Conservation (phyloP, 2,113 vertebrate genomes). For the Climacteris rufus region DNA sequence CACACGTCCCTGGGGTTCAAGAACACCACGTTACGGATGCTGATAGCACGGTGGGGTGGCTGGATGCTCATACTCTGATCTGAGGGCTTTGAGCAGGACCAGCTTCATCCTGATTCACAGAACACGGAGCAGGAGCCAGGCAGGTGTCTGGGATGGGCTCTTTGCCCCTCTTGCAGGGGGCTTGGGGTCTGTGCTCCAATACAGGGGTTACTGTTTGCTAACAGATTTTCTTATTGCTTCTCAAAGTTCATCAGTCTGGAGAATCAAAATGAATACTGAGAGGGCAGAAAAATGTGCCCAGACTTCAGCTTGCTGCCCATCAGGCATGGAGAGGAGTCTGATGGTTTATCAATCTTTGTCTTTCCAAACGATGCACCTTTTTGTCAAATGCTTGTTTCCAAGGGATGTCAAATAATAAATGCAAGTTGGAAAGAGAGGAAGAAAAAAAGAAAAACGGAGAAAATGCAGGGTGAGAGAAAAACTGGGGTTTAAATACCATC, state of each 20-base stretch:
- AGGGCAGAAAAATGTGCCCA: neutral
- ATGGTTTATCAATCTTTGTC: neutral
- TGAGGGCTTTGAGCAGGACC: neutral
- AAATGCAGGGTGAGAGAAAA: neutral
- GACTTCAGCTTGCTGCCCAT: fast-evolving
- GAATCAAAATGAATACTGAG: neutral
- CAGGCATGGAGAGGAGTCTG: neutral
- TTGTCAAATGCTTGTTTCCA: neutral
- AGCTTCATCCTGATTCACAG: neutral
- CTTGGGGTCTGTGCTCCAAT: neutral
- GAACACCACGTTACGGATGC: fast-evolving
- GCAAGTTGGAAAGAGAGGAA: neutral
- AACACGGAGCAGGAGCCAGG: neutral
- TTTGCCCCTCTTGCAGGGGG: fast-evolving
- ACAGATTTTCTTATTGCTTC: neutral
- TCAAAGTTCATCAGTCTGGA: neutral
- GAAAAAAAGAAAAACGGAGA: neutral
- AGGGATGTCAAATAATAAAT: neutral
- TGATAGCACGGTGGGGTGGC: fast-evolving
- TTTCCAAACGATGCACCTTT: neutral
- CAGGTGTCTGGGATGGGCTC: neutral
- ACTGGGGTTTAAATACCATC: neutral
- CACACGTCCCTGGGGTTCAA: fast-evolving
- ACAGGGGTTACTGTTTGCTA: fast-evolving
- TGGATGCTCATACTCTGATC: neutral